A percentile compares a stretch with the other conserved stretches of the same genome.
phyloP scores from a whole-genome alignment of 2,888 invertebrate species.

The Drosophila kambysellisi region DNA sequence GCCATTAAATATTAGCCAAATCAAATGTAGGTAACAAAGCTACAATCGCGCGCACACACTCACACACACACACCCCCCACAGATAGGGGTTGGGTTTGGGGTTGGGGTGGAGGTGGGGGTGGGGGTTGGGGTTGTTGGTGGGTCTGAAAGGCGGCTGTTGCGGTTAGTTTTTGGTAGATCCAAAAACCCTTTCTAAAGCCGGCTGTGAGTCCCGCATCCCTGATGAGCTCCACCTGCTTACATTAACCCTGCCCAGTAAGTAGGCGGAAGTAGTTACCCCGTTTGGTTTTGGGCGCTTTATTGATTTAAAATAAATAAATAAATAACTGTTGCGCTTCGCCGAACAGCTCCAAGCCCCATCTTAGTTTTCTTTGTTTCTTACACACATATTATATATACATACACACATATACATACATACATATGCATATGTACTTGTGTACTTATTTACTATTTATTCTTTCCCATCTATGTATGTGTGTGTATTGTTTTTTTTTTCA shows the following conservation, averaged over 20 bases:
- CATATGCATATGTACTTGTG: too few relatives aligned
- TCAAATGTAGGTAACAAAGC: conserved; percentile 57
- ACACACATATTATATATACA: background rate
- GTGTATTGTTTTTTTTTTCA: background rate
- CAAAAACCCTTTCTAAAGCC: conserved; percentile 17
- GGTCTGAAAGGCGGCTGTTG: background rate
- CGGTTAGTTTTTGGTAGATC: conserved; percentile 34
- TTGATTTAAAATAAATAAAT: conserved; percentile 2
- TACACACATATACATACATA: too few relatives aligned
- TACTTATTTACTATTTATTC: background rate
- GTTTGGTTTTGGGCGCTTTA: background rate
- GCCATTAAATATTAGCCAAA: conserved; percentile 66
- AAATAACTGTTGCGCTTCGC: conserved; percentile 53
- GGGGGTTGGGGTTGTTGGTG: background rate
- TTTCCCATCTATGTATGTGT: background rate
- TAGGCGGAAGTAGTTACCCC: background rate
- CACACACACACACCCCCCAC: conserved; percentile 6
- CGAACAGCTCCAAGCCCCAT: background rate
- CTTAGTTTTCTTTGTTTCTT: background rate
- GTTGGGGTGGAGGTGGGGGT: background rate
- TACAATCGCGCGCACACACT: conserved; percentile 18
- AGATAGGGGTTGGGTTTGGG: background rate
- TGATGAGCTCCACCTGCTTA: background rate
- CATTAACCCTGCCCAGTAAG: background rate
- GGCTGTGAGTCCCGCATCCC: background rate